Evolutionary conservation across 2,888 invertebrate species (phyloP), one percentile per base, ranked within the genome.

Genomic region (Nipponacmea schrenckii): DNA sequence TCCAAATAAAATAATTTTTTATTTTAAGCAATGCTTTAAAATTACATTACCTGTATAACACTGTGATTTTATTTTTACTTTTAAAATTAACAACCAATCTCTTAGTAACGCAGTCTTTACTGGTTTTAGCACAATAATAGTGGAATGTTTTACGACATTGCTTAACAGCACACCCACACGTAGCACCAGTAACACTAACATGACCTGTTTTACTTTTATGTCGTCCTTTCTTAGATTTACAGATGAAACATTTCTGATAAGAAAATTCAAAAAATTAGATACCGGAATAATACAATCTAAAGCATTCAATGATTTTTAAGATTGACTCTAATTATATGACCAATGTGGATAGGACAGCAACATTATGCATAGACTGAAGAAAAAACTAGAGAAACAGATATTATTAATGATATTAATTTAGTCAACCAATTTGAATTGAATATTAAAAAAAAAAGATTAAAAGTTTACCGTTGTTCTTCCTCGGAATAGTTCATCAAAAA

Each of bases 101-200:
- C 27, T 73, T 76, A 12, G 74, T 76, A 24, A 74, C 65, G 14
- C 64, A 31, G 1, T 27, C 10, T 15, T 48, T 17, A 44, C 68
- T 62, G 10, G 10, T 66, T 45, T 46, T 31, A n/a, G 81, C 95
- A 84, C 95, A 95, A 0, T 92, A 92, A 67, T 93, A 89, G 83
- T 95, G 95, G 85, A 94, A 95, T 62, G 91, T 91, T 69, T 90
- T 91, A 45, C 91, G 91, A 82, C 95, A 95, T 67, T 89, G 90
- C 0, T 79, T 73, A 0, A 91, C 87, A 17, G 91, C 91, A 84
- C 95, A 95, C 0, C 93, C 93, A 0, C 95, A 90, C 1, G 93
- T 93, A 0, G 95, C 95, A 0, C 93, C 93, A 26, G 48, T 62
- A 4, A 31, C 39, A 39, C 48, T 26, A 26, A 14, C 39, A 26